A percentile compares a stretch with the other conserved stretches of the same genome.
phyloP scores from a whole-genome alignment of 2,797 vertebrate species.

The Clarias pachynema region DNA sequence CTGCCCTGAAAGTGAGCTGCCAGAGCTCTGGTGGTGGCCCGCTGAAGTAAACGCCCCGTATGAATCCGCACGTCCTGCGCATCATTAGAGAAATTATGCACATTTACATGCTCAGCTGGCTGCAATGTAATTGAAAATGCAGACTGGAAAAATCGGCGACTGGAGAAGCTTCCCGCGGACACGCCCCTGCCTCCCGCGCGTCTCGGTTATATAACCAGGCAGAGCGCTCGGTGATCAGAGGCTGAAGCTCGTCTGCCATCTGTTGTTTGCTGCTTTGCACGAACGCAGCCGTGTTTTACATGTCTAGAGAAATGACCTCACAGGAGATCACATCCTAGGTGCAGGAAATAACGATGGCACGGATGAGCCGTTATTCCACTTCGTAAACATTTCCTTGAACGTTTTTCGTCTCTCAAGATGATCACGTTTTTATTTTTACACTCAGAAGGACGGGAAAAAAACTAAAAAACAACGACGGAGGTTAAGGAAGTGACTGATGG shows the following conservation, averaged over 20 bases:
- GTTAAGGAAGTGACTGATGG: constrained; percentile 38
- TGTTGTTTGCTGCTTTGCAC: constrained; percentile 59
- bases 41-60: constrained; percentile 39
- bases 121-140: constrained; percentile 57
- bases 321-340: constrained; percentile 25
- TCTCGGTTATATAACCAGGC: constrained; percentile 42
- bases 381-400: not conserved
- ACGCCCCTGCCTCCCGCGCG: constrained; percentile 36
- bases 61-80: constrained; percentile 48
- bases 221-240: constrained; percentile 18
- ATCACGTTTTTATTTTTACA: constrained; percentile 20
- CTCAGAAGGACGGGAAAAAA: not conserved
- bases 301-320: constrained; percentile 25
- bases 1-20: constrained; percentile 38
- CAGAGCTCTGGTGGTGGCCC: constrained; percentile 28
- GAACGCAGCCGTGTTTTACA: constrained; percentile 28
- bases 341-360: constrained; percentile 9
- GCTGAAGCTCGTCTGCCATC: constrained; percentile 58
- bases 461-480: not conserved
- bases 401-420: constrained; percentile 26
- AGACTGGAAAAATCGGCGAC: constrained; percentile 20
- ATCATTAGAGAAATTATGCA: constrained; percentile 61
- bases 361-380: constrained; percentile 19
- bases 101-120: constrained; percentile 59
- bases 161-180: constrained; percentile 36